These are phyloP conservation scores for Actinostola sp. DNA, from an alignment of 92 coral and sea anemone species.

Conservation along the genomic window DNA sequence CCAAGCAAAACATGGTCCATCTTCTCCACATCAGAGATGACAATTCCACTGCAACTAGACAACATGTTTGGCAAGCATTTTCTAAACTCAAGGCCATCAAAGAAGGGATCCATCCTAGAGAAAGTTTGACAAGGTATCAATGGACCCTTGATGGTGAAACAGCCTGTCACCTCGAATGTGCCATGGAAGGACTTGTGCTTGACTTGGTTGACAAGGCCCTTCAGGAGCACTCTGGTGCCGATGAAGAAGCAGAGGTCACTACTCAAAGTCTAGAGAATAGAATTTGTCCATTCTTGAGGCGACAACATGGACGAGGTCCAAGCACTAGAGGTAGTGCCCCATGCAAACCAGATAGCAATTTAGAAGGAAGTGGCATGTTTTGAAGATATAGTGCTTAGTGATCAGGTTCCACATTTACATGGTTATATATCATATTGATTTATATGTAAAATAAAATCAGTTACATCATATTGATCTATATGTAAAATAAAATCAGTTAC, in stretches of 20 bases:
- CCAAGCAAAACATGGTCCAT: slow-evolving; percentile 42
- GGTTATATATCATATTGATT: too few species aligned
- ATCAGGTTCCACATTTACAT: too few species aligned
- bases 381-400: too few species aligned
- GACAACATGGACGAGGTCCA: neutral
- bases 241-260: slow-evolving; percentile 18
- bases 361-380: too few species aligned
- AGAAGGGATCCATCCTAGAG: slow-evolving; percentile 34
- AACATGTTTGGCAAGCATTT: slow-evolving; percentile 60
- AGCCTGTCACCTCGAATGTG: slow-evolving; percentile 58
- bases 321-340: too few species aligned
- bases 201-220: slow-evolving; percentile 67
- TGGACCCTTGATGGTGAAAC: slow-evolving; percentile 54
- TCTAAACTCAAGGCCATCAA: slow-evolving; percentile 1
- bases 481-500: too few species aligned
- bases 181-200: slow-evolving; percentile 61
- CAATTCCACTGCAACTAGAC: slow-evolving; percentile 30
- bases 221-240: slow-evolving; percentile 32
- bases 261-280: slow-evolving; percentile 56
- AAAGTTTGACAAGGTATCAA: slow-evolving; percentile 24
- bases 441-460: too few species aligned
- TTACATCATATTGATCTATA: too few species aligned
- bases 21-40: slow-evolving; percentile 67
- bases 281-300: slow-evolving; percentile 51
- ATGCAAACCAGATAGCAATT: too few species aligned